Conservation (phyloP, 2,113 vertebrate species). For the Micronycteris hirsuta region DNA sequence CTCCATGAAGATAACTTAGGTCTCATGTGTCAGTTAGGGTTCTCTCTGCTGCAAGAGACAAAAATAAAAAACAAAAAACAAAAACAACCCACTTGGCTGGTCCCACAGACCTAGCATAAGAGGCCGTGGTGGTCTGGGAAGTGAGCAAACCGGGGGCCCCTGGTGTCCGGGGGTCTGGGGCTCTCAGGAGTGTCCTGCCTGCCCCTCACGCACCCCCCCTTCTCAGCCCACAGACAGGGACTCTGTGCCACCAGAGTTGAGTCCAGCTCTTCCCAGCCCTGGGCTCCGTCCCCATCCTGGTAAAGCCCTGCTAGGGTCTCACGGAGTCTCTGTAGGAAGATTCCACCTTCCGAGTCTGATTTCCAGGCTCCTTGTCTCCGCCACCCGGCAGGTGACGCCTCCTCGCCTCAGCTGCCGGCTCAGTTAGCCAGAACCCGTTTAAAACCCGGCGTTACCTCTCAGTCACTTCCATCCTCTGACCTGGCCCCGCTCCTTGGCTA, state of each 20-base stretch:
- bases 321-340: neutral
- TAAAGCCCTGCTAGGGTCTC: neutral
- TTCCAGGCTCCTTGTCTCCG: rapidly evolving
- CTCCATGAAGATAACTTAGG: neutral
- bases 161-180: rapidly evolving
- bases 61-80: neutral
- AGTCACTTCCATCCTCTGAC: neutral
- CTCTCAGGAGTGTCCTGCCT: neutral
- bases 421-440: neutral
- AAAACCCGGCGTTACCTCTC: rapidly evolving
- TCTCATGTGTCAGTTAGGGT: neutral
- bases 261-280: neutral
- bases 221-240: neutral
- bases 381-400: neutral
- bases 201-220: neutral
- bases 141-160: neutral
- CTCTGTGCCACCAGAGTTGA: neutral
- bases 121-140: neutral
- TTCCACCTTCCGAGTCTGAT: neutral
- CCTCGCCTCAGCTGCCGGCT: neutral
- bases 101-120: neutral
- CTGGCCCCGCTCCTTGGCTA: rapidly evolving
- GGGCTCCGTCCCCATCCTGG: neutral
- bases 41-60: neutral
- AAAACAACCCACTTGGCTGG: no score